A percentile compares a stretch with the other conserved stretches of the same genome.
Evolutionary conservation across 2,113 vertebrate species (phyloP).

Genomic region (Reinhardtius hippoglossoides): DNA sequence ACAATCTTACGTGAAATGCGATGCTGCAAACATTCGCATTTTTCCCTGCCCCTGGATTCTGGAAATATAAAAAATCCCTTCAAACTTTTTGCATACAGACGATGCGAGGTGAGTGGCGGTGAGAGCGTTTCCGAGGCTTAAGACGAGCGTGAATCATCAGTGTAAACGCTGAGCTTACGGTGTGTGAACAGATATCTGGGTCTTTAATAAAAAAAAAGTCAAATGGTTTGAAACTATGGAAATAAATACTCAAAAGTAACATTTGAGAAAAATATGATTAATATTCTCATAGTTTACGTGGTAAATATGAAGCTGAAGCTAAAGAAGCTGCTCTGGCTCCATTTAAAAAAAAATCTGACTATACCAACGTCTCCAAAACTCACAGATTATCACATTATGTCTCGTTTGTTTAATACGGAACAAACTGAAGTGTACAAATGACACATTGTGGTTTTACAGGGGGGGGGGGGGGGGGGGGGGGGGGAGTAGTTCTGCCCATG

Average conservation of each 20-base stretch:
- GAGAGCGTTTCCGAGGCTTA: neutral
- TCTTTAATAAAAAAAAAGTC: constrained; percentile 7
- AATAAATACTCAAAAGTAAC: neutral
- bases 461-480: too few relatives aligned
- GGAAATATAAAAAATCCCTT: neutral
- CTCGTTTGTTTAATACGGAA: neutral
- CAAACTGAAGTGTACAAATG: neutral
- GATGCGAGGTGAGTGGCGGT: neutral
- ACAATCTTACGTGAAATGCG: neutral
- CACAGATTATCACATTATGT: neutral
- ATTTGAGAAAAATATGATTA: neutral
- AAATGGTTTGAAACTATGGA: neutral
- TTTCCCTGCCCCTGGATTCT: neutral
- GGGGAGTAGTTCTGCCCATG: too few relatives aligned
- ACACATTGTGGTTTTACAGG: neutral
- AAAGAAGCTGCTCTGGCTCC: neutral
- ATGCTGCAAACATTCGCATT: neutral
- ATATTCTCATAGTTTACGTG: neutral
- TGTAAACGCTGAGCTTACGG: constrained; percentile 3
- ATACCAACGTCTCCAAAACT: neutral
- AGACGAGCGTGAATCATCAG: constrained; percentile 24
- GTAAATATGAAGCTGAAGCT: neutral
- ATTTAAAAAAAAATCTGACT: neutral
- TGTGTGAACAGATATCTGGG: constrained; percentile 15
- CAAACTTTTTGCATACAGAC: neutral